Evolutionary conservation across 1,140 invertebrate species (phyloP), one percentile per base, ranked within the genome.

Genomic region (Drosophila trapezifrons): DNA sequence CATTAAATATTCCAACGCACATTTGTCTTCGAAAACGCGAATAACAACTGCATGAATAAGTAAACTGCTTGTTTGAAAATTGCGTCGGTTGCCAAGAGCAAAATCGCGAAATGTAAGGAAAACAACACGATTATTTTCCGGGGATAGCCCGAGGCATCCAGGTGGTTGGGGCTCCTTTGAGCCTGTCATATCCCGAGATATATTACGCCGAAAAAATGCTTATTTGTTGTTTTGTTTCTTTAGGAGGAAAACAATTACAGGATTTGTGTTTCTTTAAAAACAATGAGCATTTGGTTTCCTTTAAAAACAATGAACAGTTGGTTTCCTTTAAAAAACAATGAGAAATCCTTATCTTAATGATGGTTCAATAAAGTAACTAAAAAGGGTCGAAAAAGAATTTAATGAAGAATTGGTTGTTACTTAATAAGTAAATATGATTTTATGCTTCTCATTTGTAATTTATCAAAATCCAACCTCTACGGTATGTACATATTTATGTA

Each of bases 31-130:
- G 66, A 70, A 69, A 56, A 67, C 45, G 42, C 73, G 58, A 52
- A 59, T 32, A 78, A 64, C 60, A 78, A 52, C 60, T 56, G 66
- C 62, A 80, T 84, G 54, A 80, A 84, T 80, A 80, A 79, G 55
- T 76, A 79, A 79, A 47, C 22, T 57, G 40, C 35, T 66, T 69
- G 29, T 17, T 37, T 20, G 40, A 56, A 64, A 76, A 63, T 59
- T 47, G 22, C 45, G 22, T 32, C 8, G 47, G 38, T 42, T 59
- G 45, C 60, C 20, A 63, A 51, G 49, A 42, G 75, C 25, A 74
- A 59, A 57, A 37, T 52, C 55, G 58, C n/a, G 29, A 67, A 72
- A 82, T 79, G 76, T 32, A 83, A 75, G 70, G 75, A 65, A 47
- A 83, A 76, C 80, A 82, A 72, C 63, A 64, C 42, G 37, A 25